phyloP scores from a whole-genome alignment of 1,140 invertebrate species.

The Paraescarpia echinospica region DNA sequence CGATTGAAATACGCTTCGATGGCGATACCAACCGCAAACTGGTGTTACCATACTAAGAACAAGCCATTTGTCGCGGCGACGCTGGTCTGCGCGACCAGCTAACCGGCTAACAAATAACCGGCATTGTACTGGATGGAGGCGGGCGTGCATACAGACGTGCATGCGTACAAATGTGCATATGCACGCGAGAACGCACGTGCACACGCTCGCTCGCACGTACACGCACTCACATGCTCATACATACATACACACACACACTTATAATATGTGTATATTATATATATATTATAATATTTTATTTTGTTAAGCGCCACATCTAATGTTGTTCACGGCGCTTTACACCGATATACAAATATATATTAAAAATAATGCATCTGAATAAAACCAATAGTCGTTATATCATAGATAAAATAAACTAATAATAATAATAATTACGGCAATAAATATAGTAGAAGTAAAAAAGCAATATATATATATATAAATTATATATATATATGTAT shows the following conservation, averaged over 20 bases:
- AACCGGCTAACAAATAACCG: not conserved
- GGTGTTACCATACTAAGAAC: not conserved
- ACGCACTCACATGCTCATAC: not conserved
- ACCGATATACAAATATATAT: no score
- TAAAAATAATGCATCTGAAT: no score
- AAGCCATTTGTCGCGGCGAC: not conserved
- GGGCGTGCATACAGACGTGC: not conserved
- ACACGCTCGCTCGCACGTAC: not conserved
- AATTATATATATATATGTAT: not conserved
- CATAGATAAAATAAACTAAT: no score
- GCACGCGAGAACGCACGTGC: not conserved
- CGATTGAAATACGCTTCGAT: not conserved
- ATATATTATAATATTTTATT: slow-evolving; percentile 7
- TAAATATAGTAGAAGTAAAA: no score
- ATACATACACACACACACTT: not conserved
- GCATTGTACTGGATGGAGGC: not conserved
- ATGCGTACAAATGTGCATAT: not conserved
- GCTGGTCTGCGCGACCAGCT: not conserved
- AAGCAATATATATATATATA: not conserved
- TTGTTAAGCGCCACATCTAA: no score
- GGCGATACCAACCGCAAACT: slow-evolving; percentile 3
- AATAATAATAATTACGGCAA: no score
- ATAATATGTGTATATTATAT: not conserved
- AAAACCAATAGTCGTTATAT: no score
- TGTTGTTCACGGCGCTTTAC: no score